phyloP scores from a whole-genome alignment of 2,113 vertebrate species.

The Hypanus sabinus region DNA sequence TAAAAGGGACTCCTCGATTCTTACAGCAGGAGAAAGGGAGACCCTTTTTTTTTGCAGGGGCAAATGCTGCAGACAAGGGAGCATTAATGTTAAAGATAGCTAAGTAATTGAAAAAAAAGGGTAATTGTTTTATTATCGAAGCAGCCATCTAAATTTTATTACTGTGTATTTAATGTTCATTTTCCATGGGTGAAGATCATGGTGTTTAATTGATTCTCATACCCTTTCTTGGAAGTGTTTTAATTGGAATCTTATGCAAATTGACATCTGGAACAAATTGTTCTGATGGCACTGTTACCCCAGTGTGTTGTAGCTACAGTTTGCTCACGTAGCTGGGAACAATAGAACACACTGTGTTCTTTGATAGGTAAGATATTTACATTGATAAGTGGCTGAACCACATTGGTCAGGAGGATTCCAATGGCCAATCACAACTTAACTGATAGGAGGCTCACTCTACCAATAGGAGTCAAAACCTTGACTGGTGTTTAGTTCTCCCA shows the following conservation, averaged over 20 bases:
- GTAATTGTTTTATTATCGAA: not conserved
- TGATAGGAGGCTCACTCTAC: not conserved
- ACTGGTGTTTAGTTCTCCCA: not conserved
- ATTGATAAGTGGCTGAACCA: not conserved
- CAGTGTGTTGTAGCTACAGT: not conserved
- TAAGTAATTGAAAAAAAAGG: not conserved
- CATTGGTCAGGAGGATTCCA: not conserved
- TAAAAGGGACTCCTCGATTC: not conserved
- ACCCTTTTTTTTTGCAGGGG: not conserved
- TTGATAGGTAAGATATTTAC: not conserved
- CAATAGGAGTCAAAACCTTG: not conserved
- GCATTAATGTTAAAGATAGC: not conserved
- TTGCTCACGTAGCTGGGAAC: not conserved
- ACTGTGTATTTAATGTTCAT: not conserved
- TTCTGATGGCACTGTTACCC: not conserved
- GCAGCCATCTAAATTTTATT: not conserved
- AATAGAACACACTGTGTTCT: not conserved
- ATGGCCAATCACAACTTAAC: not conserved
- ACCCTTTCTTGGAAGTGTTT: not conserved
- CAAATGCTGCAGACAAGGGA: not conserved
- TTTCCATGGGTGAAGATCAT: not conserved
- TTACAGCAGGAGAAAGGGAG: not conserved
- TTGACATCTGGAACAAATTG: not conserved
- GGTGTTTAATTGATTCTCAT: conserved; percentile 5
- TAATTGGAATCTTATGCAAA: conserved; percentile 27